A percentile compares a stretch with the other conserved stretches of the same genome.
Conservation (phyloP, 1,140 invertebrate species). For the Alviniconcha marisindica region DNA sequence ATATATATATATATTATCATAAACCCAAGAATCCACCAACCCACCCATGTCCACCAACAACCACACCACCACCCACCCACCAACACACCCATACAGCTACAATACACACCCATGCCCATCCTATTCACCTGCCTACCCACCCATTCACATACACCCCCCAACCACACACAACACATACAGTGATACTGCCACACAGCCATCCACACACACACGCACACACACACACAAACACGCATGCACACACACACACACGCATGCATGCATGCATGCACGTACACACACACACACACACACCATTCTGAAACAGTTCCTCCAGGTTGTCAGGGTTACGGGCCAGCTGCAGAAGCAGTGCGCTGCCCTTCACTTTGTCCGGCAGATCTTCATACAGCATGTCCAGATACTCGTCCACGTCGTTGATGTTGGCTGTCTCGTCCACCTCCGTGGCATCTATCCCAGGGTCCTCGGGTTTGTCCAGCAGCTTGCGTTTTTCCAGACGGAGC, state of each 20-base stretch:
- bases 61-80: no score
- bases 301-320: slow-evolving; percentile 94
- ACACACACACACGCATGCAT: no score
- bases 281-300: slow-evolving; percentile 71
- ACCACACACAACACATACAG: background rate
- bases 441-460: slow-evolving; percentile 70
- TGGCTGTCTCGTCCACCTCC: slow-evolving; percentile 81
- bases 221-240: no score
- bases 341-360: slow-evolving; percentile 93
- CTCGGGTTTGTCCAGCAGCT: slow-evolving; percentile 71
- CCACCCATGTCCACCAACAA: no score
- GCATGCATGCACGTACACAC: background rate
- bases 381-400: slow-evolving; percentile 99
- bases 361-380: slow-evolving; percentile 92
- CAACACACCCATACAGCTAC: no score
- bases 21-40: no score
- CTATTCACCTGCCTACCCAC: no score
- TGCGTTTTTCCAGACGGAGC: slow-evolving; percentile 68
- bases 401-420: slow-evolving; percentile 86
- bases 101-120: no score
- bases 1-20: no score
- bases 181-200: background rate
- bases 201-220: background rate
- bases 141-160: no score
- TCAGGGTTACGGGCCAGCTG: slow-evolving; percentile 94